Evolutionary conservation across 2,113 vertebrate species (phyloP).

Genomic region (Chunga burmeisteri): DNA sequence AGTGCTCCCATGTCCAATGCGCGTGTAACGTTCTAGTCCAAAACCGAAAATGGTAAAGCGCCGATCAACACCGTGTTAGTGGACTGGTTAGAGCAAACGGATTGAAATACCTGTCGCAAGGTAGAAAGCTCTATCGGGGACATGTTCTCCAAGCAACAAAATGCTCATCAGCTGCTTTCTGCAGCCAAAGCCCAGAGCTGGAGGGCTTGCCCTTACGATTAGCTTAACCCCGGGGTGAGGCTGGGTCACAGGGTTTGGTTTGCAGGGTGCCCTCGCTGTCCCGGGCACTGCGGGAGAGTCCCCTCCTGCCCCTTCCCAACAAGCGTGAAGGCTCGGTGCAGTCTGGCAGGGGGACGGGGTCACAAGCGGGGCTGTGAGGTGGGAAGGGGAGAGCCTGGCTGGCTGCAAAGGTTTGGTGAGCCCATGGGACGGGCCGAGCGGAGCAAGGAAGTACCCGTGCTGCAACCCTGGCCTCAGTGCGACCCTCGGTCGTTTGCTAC

Average conservation of each 20-base stretch:
- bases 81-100: background rate
- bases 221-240: too few species aligned
- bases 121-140: background rate
- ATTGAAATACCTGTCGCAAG: background rate
- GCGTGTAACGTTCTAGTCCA: fast-evolving
- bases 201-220: background rate
- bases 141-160: background rate
- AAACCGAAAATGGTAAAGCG: background rate
- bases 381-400: background rate
- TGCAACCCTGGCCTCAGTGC: slow-evolving; percentile 71
- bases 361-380: fast-evolving
- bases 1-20: fast-evolving
- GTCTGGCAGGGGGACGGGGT: background rate
- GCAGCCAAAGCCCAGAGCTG: background rate
- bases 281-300: fast-evolving
- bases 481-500: slow-evolving; percentile 91
- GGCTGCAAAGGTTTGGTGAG: background rate
- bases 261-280: fast-evolving
- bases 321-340: fast-evolving
- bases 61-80: fast-evolving
- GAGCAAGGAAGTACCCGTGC: background rate
- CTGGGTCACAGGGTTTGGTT: fast-evolving
- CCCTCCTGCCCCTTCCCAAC: background rate
- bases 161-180: background rate
- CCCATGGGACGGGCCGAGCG: background rate